Evolutionary conservation across 2,797 vertebrate species (phyloP).

Genomic region (Halcyon chelicuti): DNA sequence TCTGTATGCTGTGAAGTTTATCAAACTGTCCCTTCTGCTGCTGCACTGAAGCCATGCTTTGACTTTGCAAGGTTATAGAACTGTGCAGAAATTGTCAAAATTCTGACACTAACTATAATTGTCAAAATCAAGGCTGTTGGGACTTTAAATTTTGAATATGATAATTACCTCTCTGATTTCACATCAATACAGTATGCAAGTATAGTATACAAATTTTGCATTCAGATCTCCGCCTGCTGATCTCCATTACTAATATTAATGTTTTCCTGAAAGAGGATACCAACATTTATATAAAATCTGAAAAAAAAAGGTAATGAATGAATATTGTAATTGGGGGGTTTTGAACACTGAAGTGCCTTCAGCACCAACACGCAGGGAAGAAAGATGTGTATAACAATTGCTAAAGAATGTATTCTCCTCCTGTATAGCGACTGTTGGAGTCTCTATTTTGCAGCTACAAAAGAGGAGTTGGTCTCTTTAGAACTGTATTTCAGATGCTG

Average conservation of each 20-base stretch:
- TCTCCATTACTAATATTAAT: not conserved
- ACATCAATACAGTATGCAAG: not conserved
- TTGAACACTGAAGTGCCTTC: not conserved
- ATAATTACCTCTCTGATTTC: not conserved
- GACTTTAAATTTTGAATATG: not conserved
- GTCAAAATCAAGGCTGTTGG: not conserved
- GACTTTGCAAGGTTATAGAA: not conserved
- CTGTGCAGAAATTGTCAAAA: not conserved
- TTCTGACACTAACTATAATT: not conserved
- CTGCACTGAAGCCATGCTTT: not conserved
- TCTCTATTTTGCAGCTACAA: not conserved
- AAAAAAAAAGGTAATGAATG: not conserved
- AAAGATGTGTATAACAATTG: not conserved
- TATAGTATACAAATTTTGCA: not conserved
- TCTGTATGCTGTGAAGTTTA: not conserved
- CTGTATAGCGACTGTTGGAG: not conserved
- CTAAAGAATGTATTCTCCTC: not conserved
- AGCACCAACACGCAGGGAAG: too few relatives aligned
- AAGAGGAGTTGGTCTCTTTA: not conserved
- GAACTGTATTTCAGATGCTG: not conserved
- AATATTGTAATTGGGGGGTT: not conserved
- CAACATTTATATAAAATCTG: not conserved
- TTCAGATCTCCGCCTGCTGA: not conserved
- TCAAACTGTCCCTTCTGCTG: not conserved
- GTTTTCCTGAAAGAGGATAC: not conserved